Base-by-base conservation (phyloP, 2,797 vertebrate genomes). In the Gallinago solitaria region DNA sequence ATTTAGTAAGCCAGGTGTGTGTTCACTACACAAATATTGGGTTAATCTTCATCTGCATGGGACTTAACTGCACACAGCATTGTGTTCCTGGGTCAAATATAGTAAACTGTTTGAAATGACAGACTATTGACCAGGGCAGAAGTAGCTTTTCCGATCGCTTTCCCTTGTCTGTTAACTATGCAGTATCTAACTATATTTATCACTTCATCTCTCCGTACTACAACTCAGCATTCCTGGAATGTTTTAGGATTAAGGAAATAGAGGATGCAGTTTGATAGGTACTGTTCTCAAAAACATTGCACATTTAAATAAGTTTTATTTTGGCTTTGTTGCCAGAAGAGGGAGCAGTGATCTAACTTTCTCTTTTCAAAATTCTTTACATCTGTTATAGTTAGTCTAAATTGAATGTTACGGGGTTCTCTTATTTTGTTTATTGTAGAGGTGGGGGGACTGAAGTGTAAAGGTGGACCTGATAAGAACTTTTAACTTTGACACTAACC, bases 261-360 rank as follows among this genome's bases (percentile, higher is more conserved):
- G 16, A 45, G 37, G 37, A 90, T 11, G 16, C 9, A 41, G 30
- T 79, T 89, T 25, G 27, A 54, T 91, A 75, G 43, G 41, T 87
- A 47, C 16, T 79, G 23, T 68, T 20, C 45, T 87, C 45, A 61
- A 75, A 83, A 45, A 9, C 24, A 10, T 45, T 77, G 6, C 5
- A 8, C 14, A 12, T 12, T 32, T 73, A 59, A 67, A 4, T 64
- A 9, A 13, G 5, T 45, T 45, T 75, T 83, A 27, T 65, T 88
- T 93, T 17, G 74, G 24, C 56, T 80, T 77, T 64, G 5, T 68
- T 86, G 25, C 88, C 90, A 80, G 91, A 79, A 93, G 96, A 92
- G 93, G 96, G 96, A 94, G 93, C 64, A 94, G n/a, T 73, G 39
- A n/a, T 87, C 18, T 56, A 65, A 80, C 16, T 6, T 74, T 33